Conservation (phyloP, 2,888 invertebrate genomes). For the Rambutsinella grinnellia region DNA sequence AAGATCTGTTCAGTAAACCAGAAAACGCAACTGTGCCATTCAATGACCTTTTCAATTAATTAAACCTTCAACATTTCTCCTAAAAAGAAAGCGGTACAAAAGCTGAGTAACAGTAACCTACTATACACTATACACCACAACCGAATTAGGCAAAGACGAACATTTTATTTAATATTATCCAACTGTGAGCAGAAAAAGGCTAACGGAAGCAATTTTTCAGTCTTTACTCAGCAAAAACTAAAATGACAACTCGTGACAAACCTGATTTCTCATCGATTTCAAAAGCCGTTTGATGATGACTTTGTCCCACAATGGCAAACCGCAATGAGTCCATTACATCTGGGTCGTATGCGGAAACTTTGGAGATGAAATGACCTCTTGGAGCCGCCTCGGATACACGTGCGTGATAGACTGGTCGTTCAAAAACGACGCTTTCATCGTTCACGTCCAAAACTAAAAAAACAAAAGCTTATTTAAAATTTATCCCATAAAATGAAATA, state of each 20-base stretch:
- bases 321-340: conserved; percentile 84
- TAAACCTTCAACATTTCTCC: no score
- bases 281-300: conserved; percentile 84
- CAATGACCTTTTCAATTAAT: no score
- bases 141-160: no score
- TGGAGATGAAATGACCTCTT: conserved; percentile 88
- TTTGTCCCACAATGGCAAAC: conserved; percentile 87
- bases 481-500: background rate
- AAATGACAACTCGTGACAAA: conserved; percentile 57
- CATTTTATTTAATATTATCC: no score
- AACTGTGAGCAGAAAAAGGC: no score
- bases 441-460: conserved; percentile 85
- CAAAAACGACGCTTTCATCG: conserved; percentile 90
- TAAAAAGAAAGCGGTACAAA: no score
- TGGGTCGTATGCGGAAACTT: conserved; percentile 89
- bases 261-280: conserved; percentile 80
- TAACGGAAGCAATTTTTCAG: no score
- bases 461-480: conserved; percentile 49
- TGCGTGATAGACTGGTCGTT: conserved; percentile 84
- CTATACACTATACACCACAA: no score
- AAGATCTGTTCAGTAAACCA: no score
- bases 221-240: no score
- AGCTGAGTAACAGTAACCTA: no score
- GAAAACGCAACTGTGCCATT: no score
- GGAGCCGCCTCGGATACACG: conserved; percentile 84